A percentile compares a stretch with the other conserved stretches of the same genome.
phyloP scores from a whole-genome alignment of 2,888 invertebrate genomes.

The Plagodis pulveraria region DNA sequence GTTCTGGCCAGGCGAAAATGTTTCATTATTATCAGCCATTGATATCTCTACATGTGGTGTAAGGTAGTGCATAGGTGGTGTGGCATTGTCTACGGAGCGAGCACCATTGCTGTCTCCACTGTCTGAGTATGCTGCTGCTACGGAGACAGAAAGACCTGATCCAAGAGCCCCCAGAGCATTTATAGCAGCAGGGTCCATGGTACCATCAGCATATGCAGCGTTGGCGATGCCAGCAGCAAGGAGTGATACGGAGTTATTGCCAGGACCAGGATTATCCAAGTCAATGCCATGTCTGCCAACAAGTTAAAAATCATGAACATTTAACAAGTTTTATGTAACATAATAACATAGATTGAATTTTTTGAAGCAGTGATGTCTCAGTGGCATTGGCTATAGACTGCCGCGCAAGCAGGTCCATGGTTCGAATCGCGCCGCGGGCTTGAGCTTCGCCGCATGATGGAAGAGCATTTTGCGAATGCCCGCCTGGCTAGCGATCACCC shows the following conservation, averaged over 20 bases:
- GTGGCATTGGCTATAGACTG: too few species aligned
- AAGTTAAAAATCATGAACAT: too few species aligned
- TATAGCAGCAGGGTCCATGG: conserved; percentile 79
- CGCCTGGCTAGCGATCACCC: too few species aligned
- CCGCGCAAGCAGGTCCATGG: too few species aligned
- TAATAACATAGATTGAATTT: too few species aligned
- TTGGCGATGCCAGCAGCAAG: conserved; percentile 88
- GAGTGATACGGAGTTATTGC: conserved; percentile 90
- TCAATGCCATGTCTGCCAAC: conserved; percentile 92
- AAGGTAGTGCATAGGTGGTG: conserved; percentile 95
- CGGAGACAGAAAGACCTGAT: conserved; percentile 87
- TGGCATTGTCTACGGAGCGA: conserved; percentile 93
- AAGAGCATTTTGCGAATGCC: too few species aligned
- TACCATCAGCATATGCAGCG: conserved; percentile 84
- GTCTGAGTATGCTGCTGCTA: conserved; percentile 91
- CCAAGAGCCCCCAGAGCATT: conserved; percentile 84
- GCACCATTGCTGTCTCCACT: conserved; percentile 93
- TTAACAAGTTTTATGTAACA: too few species aligned
- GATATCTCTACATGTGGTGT: conserved; percentile 97
- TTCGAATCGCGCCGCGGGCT: too few species aligned
- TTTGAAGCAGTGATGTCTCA: too few species aligned
- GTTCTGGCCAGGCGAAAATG: conserved; percentile 85
- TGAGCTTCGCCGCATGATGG: too few species aligned
- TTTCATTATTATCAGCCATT: conserved; percentile 92
- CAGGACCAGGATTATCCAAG: conserved; percentile 94